Percentiles rank a stretch among this genome's conserved stretches.
These are phyloP conservation scores for Aspidiotus rigidus DNA, from an alignment of 2,888 invertebrate species.

Conservation along the genomic window DNA sequence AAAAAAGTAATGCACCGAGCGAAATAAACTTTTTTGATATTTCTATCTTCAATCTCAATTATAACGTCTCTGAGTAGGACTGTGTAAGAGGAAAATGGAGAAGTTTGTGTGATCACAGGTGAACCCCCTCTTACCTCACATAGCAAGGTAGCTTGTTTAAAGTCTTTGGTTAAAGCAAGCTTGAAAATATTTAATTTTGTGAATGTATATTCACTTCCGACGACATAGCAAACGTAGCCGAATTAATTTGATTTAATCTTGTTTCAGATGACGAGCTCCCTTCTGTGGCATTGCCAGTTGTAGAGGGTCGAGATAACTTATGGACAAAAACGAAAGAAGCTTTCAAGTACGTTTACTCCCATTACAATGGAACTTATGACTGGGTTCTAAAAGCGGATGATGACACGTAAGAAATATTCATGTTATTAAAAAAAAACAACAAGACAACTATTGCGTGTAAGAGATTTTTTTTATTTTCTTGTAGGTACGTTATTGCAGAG, in stretches of 20 bases:
- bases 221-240: too few relatives aligned
- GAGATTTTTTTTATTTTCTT: conserved; percentile 38
- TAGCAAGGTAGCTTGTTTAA: too few relatives aligned
- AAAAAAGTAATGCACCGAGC: too few relatives aligned
- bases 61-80: too few relatives aligned
- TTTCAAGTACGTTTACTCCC: conserved; percentile 49
- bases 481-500: conserved; percentile 83
- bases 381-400: conserved; percentile 99
- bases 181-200: too few relatives aligned
- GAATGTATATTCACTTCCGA: too few relatives aligned
- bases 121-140: too few relatives aligned
- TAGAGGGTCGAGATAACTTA: conserved; percentile 78
- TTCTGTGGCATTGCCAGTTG: conserved; percentile 68
- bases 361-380: conserved; percentile 77
- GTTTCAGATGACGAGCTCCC: conserved; percentile 45
- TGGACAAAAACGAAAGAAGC: conserved; percentile 54
- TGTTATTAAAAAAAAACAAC: neutral
- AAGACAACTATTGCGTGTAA: neutral
- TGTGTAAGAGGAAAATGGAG: too few relatives aligned
- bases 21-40: too few relatives aligned
- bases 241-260: conserved; percentile 12
- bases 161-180: too few relatives aligned
- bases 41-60: too few relatives aligned
- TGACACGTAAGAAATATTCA: conserved; percentile 62
- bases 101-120: too few relatives aligned